phyloP scores from a whole-genome alignment of 2,888 invertebrate genomes.

The Thelaira solivaga region DNA sequence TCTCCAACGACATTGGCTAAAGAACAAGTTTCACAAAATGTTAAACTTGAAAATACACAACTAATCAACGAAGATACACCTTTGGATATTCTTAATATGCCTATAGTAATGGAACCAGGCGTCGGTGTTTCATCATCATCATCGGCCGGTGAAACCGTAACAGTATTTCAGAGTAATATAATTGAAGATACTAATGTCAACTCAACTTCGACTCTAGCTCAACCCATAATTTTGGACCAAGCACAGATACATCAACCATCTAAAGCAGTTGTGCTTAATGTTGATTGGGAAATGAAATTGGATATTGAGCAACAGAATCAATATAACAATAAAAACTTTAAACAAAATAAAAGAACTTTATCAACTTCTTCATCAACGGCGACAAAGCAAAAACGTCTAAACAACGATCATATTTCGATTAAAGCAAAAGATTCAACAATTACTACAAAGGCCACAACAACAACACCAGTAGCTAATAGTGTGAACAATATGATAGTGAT shows the following conservation, averaged over 20 bases:
- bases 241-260: constrained; percentile 24
- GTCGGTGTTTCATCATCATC: constrained; percentile 57
- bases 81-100: constrained; percentile 77
- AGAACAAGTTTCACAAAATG: constrained; percentile 24
- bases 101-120: constrained; percentile 73
- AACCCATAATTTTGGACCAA: constrained; percentile 49
- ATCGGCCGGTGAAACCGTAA: constrained; percentile 42
- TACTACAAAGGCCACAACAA: not conserved
- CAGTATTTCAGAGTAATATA: constrained; percentile 59
- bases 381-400: constrained; percentile 34
- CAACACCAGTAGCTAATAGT: constrained; percentile 20
- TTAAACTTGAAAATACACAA: constrained; percentile 65
- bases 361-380: constrained; percentile 25
- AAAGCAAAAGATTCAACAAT: constrained; percentile 37
- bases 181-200: constrained; percentile 58
- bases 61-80: constrained; percentile 80
- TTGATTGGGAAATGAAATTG: constrained; percentile 82
- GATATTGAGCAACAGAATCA: constrained; percentile 70
- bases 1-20: constrained; percentile 23
- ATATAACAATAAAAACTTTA: constrained; percentile 41
- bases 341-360: constrained; percentile 38
- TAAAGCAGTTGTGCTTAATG: constrained; percentile 70
- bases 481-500: constrained; percentile 62
- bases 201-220: constrained; percentile 40
- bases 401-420: constrained; percentile 45